Base-by-base conservation (phyloP, 2,113 vertebrate genomes). In the Casuarius casuarius region DNA sequence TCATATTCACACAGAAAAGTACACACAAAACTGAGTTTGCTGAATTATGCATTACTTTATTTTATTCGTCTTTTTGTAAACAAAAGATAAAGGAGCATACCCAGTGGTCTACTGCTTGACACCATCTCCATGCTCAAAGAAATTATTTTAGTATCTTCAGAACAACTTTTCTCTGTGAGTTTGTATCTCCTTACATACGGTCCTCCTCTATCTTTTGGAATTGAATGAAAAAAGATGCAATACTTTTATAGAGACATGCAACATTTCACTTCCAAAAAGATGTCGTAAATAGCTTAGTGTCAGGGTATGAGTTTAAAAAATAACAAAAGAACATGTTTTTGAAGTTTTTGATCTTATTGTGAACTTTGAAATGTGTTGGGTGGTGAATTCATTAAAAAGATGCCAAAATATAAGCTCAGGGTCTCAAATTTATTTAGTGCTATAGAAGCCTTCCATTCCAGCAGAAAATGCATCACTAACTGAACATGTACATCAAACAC, bases 211-310 rank as follows among this genome's bases (percentile, higher is more conserved):
- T 90, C 46, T 94, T 94, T 90, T 94, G 93, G 73, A 95, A 79
- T 0, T 21, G 38, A 81, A 94, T 56, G 4, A 15, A 70, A 58
- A 75, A 52, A 65, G 35, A 17, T 0, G 38, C 42, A 42, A 58
- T 76, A 35, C 29, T 91, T 95, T 92, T 96, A 92, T 74, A 95
- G 90, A 83, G 62, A 83, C 58, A 84, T 62, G 62, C 70, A 95
- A 75, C 51, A 72, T 87, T 97, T 96, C 59, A 76, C n/a, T 84
- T 95, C 86, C 90, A 96, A 89, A 96, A 84, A 94, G 29, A 92
- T 74, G 87, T 85, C 0, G 0, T 95, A 93, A 96, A 94, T 89
- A 88, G 28, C 85, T 89, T 78, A 84, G 73, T 65, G 56, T 92
- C 49, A 72, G 85, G 89, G 35, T 35, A 87, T 0, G 0, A 94